phyloP scores from a whole-genome alignment of 2,113 vertebrate genomes.

The Alaudala cheleensis region DNA sequence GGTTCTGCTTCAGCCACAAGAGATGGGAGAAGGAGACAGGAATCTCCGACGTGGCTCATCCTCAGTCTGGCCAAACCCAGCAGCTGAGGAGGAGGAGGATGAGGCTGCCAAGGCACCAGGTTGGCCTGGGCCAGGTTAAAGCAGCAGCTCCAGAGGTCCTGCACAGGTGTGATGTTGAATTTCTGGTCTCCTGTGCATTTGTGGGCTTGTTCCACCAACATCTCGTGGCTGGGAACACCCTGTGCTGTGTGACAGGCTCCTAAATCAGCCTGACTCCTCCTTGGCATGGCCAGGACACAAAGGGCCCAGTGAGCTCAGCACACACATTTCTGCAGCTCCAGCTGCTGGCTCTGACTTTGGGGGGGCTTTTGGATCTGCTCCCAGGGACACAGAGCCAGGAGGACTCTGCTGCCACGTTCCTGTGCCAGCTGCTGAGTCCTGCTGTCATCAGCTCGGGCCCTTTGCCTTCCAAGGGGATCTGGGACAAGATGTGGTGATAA shows the following conservation, averaged over 20 bases:
- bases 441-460: not conserved
- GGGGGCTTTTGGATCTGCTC: not conserved
- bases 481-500: not conserved
- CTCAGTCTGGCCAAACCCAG: not conserved
- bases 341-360: not conserved
- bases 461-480: not conserved
- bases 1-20: not conserved
- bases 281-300: not conserved
- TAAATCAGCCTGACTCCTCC: not conserved
- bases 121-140: not conserved
- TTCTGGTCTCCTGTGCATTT: not conserved
- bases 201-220: not conserved
- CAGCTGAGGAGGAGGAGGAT: too few relatives aligned
- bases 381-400: not conserved
- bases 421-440: not conserved
- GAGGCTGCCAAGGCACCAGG: not conserved
- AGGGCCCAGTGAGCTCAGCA: not conserved
- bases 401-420: not conserved
- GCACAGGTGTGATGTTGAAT: not conserved
- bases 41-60: rapidly evolving
- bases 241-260: not conserved
- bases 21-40: not conserved
- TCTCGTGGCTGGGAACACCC: not conserved
- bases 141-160: not conserved
- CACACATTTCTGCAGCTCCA: not conserved